Evolutionary conservation across 1,140 invertebrate genomes (phyloP).

Genomic region (Calephelis nemesis): DNA sequence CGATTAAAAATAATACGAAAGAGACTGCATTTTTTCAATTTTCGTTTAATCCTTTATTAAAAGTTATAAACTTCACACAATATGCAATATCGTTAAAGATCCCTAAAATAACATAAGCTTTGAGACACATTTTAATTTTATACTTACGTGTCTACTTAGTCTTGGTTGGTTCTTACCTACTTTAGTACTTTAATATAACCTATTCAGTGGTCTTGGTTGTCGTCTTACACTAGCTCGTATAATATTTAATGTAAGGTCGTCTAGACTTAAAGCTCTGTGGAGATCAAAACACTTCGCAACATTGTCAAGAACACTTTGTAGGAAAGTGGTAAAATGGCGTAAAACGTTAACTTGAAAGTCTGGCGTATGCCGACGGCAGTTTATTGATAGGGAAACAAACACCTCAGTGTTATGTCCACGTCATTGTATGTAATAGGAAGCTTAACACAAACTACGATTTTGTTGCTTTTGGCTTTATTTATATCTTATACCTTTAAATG

Average conservation of each 20-base stretch:
- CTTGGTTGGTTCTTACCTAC: too few species aligned
- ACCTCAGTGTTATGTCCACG: conserved; percentile 16
- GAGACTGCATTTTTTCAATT: too few species aligned
- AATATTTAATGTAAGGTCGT: conserved; percentile 9
- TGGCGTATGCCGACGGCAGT: conserved; percentile 23
- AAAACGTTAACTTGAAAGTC: conserved; percentile 21
- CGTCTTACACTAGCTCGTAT: not conserved
- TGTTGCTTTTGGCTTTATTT: not conserved
- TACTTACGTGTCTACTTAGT: too few species aligned
- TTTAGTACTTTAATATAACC: not conserved
- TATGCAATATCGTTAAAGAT: too few species aligned
- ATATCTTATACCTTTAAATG: too few species aligned
- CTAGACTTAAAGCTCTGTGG: conserved; percentile 6
- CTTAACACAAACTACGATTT: not conserved
- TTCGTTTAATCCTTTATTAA: too few species aligned
- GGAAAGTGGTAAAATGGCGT: conserved; percentile 25
- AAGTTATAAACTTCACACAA: too few species aligned
- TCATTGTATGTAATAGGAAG: not conserved
- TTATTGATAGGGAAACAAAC: conserved; percentile 29
- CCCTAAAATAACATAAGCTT: too few species aligned
- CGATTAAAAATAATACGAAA: too few species aligned
- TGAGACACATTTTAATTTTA: too few species aligned
- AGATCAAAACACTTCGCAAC: conserved; percentile 21
- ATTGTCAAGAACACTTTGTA: conserved; percentile 30
- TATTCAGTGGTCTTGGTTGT: not conserved